Evolutionary conservation across 2,888 invertebrate genomes (phyloP).

Genomic region (Orchesellides sinensis): DNA sequence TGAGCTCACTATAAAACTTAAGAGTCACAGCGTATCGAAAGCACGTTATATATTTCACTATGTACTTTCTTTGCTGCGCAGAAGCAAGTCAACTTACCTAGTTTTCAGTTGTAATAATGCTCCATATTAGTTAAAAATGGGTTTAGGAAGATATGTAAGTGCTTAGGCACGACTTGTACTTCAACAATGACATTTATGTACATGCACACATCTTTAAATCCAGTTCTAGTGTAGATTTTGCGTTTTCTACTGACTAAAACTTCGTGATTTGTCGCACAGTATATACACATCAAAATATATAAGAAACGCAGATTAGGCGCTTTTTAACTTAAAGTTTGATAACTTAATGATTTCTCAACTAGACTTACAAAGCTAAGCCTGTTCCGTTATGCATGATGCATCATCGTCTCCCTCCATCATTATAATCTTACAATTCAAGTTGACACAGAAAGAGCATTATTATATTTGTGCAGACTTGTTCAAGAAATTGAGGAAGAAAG

Average conservation of each 20-base stretch:
- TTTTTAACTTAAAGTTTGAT: no score
- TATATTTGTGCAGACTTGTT: constrained; percentile 5
- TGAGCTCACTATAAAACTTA: not conserved
- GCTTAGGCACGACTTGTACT: no score
- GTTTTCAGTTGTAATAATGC: no score
- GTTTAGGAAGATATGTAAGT: no score
- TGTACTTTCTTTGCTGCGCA: not conserved
- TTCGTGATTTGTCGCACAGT: no score
- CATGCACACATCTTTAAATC: no score
- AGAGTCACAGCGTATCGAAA: not conserved
- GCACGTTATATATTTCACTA: not conserved
- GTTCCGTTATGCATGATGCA: constrained; percentile 57
- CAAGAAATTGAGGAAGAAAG: not conserved
- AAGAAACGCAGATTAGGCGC: no score
- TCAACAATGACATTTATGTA: no score
- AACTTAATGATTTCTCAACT: constrained; percentile 18
- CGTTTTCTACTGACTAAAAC: no score
- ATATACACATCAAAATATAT: no score
- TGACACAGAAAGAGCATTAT: constrained; percentile 56
- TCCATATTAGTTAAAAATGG: no score
- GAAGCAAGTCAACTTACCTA: not conserved
- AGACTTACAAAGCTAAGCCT: constrained; percentile 34
- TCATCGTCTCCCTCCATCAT: constrained; percentile 52
- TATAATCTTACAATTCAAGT: constrained; percentile 57
- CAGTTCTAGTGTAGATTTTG: no score